Evolutionary conservation across 2,113 vertebrate genomes (phyloP).

Genomic region (Charadrius vociferus): DNA sequence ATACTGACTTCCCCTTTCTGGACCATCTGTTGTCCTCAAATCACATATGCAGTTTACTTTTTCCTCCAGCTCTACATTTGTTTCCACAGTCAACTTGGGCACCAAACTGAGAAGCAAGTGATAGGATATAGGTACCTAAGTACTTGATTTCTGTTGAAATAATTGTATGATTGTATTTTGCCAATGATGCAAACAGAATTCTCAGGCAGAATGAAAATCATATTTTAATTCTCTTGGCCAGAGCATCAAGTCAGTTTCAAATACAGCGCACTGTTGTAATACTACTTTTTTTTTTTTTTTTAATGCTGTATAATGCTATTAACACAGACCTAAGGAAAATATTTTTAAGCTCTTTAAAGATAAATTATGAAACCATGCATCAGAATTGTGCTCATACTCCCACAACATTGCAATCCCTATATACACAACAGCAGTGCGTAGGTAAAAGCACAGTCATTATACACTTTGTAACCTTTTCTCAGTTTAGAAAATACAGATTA

Average conservation of each 20-base stretch:
- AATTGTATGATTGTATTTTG: neutral
- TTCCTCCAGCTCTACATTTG: neutral
- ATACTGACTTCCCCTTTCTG: neutral
- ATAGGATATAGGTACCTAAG: neutral
- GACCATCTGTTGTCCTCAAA: conserved; percentile 48
- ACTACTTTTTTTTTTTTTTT: neutral
- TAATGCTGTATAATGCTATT: neutral
- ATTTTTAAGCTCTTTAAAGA: neutral
- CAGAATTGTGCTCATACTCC: neutral
- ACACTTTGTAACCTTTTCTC: neutral
- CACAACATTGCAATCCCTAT: neutral
- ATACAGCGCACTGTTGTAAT: neutral
- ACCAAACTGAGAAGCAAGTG: neutral
- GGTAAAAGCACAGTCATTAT: neutral
- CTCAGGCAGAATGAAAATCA: neutral
- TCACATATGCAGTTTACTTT: conserved; percentile 11
- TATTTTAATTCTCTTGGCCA: neutral
- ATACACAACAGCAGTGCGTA: neutral
- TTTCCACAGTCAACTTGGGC: neutral
- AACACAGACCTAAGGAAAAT: neutral
- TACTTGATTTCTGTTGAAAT: neutral
- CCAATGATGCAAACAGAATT: neutral
- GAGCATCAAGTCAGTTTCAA: neutral
- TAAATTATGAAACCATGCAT: neutral
- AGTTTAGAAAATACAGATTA: neutral